These are phyloP conservation scores for Parazoanthus atlanticus DNA, from an alignment of 92 coral and sea anemone genomes.

Conservation along the genomic window DNA sequence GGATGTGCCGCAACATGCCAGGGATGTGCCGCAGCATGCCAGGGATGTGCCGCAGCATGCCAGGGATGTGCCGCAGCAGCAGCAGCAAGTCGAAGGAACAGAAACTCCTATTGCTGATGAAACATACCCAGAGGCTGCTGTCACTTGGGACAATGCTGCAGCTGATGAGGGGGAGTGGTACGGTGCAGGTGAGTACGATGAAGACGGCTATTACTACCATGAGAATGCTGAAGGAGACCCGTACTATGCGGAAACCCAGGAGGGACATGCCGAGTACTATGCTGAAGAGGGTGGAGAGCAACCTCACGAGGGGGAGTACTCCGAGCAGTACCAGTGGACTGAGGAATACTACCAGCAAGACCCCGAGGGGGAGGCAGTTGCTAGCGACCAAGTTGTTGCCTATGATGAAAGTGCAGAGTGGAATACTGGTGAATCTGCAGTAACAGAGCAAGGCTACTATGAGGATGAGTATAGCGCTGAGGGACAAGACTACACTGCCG, in stretches of 20 bases:
- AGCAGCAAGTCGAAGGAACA: not conserved
- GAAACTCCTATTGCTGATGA: not conserved
- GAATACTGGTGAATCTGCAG: constrained; percentile 47
- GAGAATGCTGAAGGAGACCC: constrained; percentile 24
- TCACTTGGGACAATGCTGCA: constrained; percentile 12
- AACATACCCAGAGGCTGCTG: not conserved
- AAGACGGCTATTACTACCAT: constrained; percentile 21
- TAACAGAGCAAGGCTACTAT: constrained; percentile 41
- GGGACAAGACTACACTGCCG: constrained; percentile 41
- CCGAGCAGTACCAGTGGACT: constrained; percentile 38
- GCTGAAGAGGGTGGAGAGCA: constrained; percentile 44
- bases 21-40: not conserved
- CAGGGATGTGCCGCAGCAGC: too few relatives aligned
- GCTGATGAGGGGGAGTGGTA: constrained; percentile 29
- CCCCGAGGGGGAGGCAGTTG: constrained; percentile 39
- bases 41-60: too few relatives aligned
- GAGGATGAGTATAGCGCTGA: constrained; percentile 45
- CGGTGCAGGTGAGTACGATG: constrained; percentile 14
- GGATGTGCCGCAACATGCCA: not conserved
- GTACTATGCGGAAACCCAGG: constrained; percentile 25
- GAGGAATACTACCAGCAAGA: constrained; percentile 34
- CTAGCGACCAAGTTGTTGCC: constrained; percentile 47
- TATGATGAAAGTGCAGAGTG: constrained; percentile 52
- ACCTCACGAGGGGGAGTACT: constrained; percentile 48
- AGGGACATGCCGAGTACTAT: constrained; percentile 31